phyloP scores from a whole-genome alignment of 2,113 vertebrate species.

The Marcusenius ussheri region DNA sequence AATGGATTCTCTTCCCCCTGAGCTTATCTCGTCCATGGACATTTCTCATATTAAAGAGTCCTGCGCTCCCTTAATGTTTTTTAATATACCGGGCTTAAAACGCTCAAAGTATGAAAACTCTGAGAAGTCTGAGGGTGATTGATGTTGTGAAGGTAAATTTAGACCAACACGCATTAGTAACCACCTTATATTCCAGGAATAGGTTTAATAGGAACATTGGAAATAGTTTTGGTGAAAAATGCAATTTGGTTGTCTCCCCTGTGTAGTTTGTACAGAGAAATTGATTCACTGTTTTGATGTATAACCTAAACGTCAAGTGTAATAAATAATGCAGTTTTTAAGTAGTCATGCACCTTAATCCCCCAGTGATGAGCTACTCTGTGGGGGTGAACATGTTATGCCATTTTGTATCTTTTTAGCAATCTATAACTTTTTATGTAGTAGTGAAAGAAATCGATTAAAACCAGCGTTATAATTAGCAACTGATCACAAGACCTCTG shows the following conservation, averaged over 20 bases:
- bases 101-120: conserved; percentile 49
- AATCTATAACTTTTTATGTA: background rate
- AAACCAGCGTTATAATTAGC: background rate
- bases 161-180: conserved; percentile 69
- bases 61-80: conserved; percentile 30
- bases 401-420: background rate
- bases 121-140: conserved; percentile 50
- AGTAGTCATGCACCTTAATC: conserved; percentile 47
- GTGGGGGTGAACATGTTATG: background rate
- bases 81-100: conserved; percentile 49
- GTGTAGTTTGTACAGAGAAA: conserved; percentile 53
- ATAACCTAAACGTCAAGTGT: conserved; percentile 56
- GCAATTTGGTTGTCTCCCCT: conserved; percentile 51
- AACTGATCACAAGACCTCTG: background rate
- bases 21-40: background rate
- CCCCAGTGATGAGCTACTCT: conserved; percentile 29
- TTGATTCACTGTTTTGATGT: conserved; percentile 48
- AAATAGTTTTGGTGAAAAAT: conserved; percentile 60
- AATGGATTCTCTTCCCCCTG: conserved; percentile 1
- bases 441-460: background rate
- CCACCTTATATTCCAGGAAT: conserved; percentile 65
- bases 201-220: conserved; percentile 60
- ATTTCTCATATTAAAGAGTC: conserved; percentile 36
- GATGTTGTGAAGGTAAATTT: conserved; percentile 64
- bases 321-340: conserved; percentile 62